Evolutionary conservation across 1,140 invertebrate genomes (phyloP).

Genomic region (Heliconius hewitsoni): DNA sequence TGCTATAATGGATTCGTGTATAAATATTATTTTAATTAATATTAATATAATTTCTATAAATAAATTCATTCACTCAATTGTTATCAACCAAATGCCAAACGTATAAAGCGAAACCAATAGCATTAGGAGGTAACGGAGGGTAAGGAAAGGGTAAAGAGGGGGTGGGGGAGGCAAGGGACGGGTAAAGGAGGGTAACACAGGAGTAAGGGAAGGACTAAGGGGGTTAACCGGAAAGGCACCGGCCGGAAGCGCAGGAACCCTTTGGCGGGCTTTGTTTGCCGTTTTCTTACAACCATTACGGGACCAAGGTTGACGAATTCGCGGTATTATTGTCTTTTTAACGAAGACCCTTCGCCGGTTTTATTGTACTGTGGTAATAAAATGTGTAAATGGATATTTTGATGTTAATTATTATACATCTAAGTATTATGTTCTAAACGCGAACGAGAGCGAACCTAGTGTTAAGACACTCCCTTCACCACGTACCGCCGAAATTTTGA

Average conservation of each 20-base stretch:
- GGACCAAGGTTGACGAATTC: conserved; percentile 36
- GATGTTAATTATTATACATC: neutral
- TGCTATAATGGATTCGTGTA: too few species aligned
- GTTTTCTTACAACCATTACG: conserved; percentile 39
- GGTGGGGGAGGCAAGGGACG: neutral
- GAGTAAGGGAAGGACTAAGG: conserved; percentile 19
- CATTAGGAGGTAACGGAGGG: neutral
- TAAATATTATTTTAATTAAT: too few species aligned
- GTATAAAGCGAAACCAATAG: neutral
- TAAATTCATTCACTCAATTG: conserved; percentile 8
- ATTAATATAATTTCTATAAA: neutral
- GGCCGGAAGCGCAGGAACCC: conserved; percentile 58
- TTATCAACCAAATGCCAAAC: conserved; percentile 13
- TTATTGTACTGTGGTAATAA: conserved; percentile 21
- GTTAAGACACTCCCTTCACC: neutral
- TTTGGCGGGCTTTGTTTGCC: conserved; percentile 66
- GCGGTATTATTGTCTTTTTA: conserved; percentile 35
- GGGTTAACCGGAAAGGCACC: conserved; percentile 56
- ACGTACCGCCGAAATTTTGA: neutral
- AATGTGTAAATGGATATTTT: neutral
- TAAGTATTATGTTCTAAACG: too few species aligned
- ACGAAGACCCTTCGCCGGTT: conserved; percentile 26
- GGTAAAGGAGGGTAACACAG: conserved; percentile 1
- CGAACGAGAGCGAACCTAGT: neutral
- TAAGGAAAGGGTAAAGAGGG: too few species aligned